A percentile compares a stretch with the other conserved stretches of the same genome.
Conservation (phyloP, 2,797 vertebrate species). For the Sibirionetta formosa region DNA sequence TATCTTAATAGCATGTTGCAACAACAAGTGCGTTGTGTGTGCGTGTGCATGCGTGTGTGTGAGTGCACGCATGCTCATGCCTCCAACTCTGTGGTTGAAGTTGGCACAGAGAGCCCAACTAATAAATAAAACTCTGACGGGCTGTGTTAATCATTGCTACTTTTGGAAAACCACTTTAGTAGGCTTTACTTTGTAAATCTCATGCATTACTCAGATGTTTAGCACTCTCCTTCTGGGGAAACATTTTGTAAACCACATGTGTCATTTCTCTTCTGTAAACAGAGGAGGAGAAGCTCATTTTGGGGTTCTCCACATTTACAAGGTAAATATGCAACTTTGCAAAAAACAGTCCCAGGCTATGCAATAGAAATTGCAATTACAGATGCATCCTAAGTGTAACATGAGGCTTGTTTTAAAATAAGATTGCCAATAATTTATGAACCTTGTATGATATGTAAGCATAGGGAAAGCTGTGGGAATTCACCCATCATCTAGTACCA, state of each 20-base stretch:
- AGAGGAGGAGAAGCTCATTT: not conserved
- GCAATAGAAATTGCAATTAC: not conserved
- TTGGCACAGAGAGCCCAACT: constrained; percentile 25
- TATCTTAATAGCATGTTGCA: constrained; percentile 1
- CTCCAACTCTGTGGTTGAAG: constrained; percentile 59
- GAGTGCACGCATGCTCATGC: not conserved
- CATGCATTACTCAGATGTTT: constrained; percentile 16
- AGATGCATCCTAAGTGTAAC: not conserved
- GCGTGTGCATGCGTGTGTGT: fast-evolving
- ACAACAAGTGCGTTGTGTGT: not conserved
- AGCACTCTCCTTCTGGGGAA: constrained; percentile 2
- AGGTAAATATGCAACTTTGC: not conserved
- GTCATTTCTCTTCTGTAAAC: not conserved
- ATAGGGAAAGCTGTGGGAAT: not conserved
- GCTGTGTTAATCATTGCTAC: constrained; percentile 59
- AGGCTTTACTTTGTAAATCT: constrained; percentile 57
- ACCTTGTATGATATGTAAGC: not conserved
- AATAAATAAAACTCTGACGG: constrained; percentile 41
- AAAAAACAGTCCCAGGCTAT: not conserved
- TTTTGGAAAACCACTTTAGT: constrained; percentile 36
- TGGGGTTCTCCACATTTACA: not conserved
- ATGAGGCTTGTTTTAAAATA: not conserved
- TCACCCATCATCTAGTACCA: not conserved
- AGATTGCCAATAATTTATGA: constrained; percentile 16
- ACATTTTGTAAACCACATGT: constrained; percentile 9